Base-by-base conservation (phyloP, 2,888 invertebrate species). In the Lithodes maja region DNA sequence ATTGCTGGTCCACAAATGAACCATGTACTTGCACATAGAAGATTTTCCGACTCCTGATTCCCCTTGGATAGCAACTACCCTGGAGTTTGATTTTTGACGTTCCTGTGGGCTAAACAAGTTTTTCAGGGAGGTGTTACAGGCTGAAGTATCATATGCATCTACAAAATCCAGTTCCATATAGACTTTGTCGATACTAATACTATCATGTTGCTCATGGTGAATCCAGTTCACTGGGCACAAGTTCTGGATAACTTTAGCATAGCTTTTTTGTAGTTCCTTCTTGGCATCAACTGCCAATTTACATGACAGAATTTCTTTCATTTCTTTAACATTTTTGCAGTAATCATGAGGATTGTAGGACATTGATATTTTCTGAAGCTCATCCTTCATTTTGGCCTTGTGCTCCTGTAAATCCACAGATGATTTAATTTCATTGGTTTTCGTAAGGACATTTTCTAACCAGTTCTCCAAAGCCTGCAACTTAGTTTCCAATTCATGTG, bases 1-100 rank as follows among this genome's bases (percentile, higher is more conserved):
- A 52, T 68, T 15, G 1, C n/a, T 5, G 33, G 61, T 50, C 77
- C 78, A 85, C 33, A 77, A 74, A 17, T 85, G 78, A 68, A 78
- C 33, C 9, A 68, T n/a, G 52, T 75, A 78, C 52, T 85, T 85
- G 12, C 85, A 85, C 15, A 85, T n/a, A 2, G 85, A 78, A 49
- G 85, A 78, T 50, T 85, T 85, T 52, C 85, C 85, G 9, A 54
- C 78, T 49, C 85, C 85, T 50, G 77, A 50, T 61, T 9, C 75
- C 49, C 78, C 85, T n/a, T 78, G 77, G 3, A 85, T 52, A 50
- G 78, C 61, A 61, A 78, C 49, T 7, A 78, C 78, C 52, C 85
- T 61, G 15, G 54, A 61, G 2, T 50, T 53, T 15, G 49, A 33
- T 2, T 17, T 17, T 33, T 52, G 12, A 55, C 3, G 53, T 17